Percentiles rank a stretch among this genome's conserved stretches.
phyloP scores from a whole-genome alignment of 2,797 vertebrate species.

The Carduelis carduelis region DNA sequence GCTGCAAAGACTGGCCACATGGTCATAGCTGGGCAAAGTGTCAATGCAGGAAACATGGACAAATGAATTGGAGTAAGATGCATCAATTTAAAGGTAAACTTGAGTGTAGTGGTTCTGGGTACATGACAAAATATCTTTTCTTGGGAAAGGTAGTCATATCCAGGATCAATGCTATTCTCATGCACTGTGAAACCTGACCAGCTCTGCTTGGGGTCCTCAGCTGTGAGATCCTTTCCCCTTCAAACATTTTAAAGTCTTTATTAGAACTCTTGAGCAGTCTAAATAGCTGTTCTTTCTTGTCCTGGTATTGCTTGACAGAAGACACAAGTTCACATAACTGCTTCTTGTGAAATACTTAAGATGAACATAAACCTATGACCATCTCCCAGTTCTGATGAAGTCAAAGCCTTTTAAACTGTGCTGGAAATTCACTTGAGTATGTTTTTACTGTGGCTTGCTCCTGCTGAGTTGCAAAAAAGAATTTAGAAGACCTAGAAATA shows the following conservation, averaged over 20 bases:
- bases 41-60: accelerated
- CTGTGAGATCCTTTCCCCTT: neutral
- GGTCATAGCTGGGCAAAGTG: neutral
- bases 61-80: neutral
- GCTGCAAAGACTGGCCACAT: neutral
- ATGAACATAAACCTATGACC: neutral
- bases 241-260: neutral
- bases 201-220: neutral
- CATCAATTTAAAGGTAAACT: neutral
- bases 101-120: neutral
- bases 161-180: neutral
- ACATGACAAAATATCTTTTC: neutral
- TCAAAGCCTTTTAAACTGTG: neutral
- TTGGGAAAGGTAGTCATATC: neutral
- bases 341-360: neutral
- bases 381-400: neutral
- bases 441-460: neutral
- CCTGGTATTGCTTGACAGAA: neutral
- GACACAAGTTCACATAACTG: neutral
- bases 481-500: neutral
- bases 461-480: neutral
- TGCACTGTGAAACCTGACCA: neutral
- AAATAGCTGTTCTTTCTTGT: neutral
- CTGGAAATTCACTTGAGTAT: neutral
- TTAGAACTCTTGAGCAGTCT: neutral